These are phyloP conservation scores for Gnathonemus echidnorhynchus DNA, from an alignment of 2,113 vertebrate species.

Conservation along the genomic window DNA sequence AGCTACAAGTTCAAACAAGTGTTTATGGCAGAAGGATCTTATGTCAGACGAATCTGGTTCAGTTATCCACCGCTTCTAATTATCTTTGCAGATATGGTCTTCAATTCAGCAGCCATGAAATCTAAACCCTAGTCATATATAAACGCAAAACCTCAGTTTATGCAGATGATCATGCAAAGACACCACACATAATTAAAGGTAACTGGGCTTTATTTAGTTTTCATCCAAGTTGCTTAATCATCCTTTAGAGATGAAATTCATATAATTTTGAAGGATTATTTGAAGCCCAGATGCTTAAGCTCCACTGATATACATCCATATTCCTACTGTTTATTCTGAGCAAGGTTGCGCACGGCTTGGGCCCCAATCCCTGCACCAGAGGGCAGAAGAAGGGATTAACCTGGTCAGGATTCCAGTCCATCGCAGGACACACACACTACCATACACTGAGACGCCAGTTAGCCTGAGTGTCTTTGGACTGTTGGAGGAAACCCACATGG, in stretches of 20 bases:
- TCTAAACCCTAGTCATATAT: slow-evolving; percentile 17
- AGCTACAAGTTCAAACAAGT: not conserved
- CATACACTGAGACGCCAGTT: not conserved
- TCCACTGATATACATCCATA: not conserved
- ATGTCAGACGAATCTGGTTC: not conserved
- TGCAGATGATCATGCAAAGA: not conserved
- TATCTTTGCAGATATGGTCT: not conserved
- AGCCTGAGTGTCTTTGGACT: not conserved
- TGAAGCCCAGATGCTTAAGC: not conserved
- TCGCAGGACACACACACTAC: not conserved
- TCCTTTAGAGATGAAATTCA: slow-evolving; percentile 20
- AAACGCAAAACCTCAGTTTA: not conserved
- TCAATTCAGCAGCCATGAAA: not conserved
- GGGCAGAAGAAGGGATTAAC: not conserved
- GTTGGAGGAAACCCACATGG: not conserved
- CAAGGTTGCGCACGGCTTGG: not conserved
- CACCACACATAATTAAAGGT: slow-evolving; percentile 18
- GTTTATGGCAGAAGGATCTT: not conserved
- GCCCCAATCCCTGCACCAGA: not conserved
- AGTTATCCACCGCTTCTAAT: not conserved
- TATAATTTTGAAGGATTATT: slow-evolving; percentile 16
- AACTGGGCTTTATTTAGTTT: slow-evolving; percentile 26
- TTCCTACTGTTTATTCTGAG: not conserved
- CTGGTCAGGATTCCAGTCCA: not conserved
- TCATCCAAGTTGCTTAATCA: slow-evolving; percentile 18